Conservation (phyloP, 2,888 invertebrate genomes). For the Hyposoter dolosus region DNA sequence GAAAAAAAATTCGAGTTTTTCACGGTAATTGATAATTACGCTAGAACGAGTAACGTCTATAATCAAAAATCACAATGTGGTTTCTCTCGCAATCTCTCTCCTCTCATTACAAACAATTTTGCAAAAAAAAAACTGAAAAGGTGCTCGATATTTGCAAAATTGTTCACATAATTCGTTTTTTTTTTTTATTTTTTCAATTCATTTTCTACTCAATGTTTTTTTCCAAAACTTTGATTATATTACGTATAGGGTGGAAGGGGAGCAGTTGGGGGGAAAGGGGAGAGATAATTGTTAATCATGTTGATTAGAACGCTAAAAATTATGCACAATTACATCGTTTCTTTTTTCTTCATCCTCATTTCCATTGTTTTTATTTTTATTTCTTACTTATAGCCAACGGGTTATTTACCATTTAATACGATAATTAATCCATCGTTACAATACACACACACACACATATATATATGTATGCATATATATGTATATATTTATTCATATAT, state of each 20-base stretch:
- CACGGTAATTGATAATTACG: constrained; percentile 72
- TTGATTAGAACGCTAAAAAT: constrained; percentile 78
- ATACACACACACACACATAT: constrained; percentile 65
- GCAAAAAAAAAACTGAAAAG: constrained; percentile 46
- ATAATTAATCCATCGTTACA: constrained; percentile 69
- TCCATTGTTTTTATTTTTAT: constrained; percentile 37
- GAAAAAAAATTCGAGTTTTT: constrained; percentile 30
- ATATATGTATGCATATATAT: constrained; percentile 69
- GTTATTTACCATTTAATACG: constrained; percentile 69
- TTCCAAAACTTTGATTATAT: constrained; percentile 79
- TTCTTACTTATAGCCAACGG: constrained; percentile 73
- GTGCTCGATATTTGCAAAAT: constrained; percentile 34
- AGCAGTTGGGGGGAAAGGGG: constrained; percentile 55
- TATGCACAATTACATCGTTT: constrained; percentile 77
- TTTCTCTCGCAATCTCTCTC: constrained; percentile 68
- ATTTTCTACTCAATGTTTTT: constrained; percentile 28
- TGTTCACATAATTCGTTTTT: constrained; percentile 69
- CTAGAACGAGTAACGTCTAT: constrained; percentile 74
- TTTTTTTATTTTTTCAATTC: constrained; percentile 59
- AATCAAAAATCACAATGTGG: constrained; percentile 79
- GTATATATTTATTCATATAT: constrained; percentile 61
- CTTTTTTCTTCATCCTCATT: constrained; percentile 18
- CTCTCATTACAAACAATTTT: constrained; percentile 43
- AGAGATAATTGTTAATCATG: constrained; percentile 70
- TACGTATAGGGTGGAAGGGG: constrained; percentile 72